Conservation (phyloP, 2,888 invertebrate species). For the Cheilosia vernalis region DNA sequence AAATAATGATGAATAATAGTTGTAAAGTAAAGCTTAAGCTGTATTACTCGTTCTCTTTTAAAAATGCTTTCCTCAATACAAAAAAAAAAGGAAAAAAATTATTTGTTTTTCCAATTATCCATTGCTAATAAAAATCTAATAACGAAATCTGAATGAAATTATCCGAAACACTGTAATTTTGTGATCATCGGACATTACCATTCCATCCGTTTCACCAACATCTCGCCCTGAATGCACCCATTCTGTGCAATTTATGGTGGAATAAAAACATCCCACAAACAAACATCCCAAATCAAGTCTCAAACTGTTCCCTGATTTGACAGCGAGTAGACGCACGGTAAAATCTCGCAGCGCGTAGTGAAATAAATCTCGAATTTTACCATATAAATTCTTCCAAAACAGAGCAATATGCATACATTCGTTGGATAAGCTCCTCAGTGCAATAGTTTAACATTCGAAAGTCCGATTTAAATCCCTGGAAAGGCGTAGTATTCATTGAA, state of each 20-base stretch:
- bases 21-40: too few species aligned
- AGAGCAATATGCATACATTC: not conserved
- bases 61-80: too few species aligned
- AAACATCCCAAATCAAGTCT: conserved; percentile 38
- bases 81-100: too few species aligned
- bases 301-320: conserved; percentile 71
- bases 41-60: too few species aligned
- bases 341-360: conserved; percentile 52
- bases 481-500: not conserved
- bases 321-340: conserved; percentile 64
- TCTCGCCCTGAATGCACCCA: conserved; percentile 33
- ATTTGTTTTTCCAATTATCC: too few species aligned
- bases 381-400: conserved; percentile 38
- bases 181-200: conserved; percentile 6
- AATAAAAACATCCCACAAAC: conserved; percentile 32
- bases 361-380: conserved; percentile 40
- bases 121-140: too few species aligned
- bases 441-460: conserved; percentile 24
- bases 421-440: not conserved
- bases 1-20: too few species aligned
- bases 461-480: not conserved
- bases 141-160: too few species aligned
- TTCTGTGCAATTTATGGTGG: not conserved
- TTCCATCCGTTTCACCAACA: conserved; percentile 19
- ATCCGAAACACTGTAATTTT: too few species aligned